Evolutionary conservation across 2,113 vertebrate species (phyloP).

Genomic region (Amphiprion percula): DNA sequence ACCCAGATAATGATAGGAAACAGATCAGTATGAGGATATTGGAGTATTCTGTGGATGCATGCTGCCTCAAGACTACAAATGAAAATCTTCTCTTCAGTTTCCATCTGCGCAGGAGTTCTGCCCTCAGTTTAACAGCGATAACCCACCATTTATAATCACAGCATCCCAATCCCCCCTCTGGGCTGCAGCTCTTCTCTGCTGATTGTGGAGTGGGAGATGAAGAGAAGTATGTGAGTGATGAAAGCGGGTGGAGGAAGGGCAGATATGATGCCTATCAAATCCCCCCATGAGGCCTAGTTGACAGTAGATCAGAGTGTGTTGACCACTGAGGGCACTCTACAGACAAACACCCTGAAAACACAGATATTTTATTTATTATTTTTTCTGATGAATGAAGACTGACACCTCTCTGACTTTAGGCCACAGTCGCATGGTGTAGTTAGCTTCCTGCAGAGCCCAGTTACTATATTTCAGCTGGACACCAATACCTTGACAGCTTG

Average conservation of each 20-base stretch:
- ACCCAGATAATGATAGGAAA: constrained; percentile 75
- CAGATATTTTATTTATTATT: not conserved
- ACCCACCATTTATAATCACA: constrained; percentile 8
- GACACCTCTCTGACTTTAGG: not conserved
- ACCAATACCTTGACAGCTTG: constrained; percentile 5
- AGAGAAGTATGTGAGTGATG: constrained; percentile 33
- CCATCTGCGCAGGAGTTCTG: not conserved
- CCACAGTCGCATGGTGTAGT: constrained; percentile 17
- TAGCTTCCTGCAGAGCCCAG: not conserved
- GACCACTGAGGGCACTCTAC: too few relatives aligned
- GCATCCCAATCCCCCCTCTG: not conserved
- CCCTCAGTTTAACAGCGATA: not conserved
- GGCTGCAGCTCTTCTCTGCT: not conserved
- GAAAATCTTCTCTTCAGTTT: not conserved
- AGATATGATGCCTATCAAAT: constrained; percentile 33
- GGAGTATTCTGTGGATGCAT: constrained; percentile 8
- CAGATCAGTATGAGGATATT: constrained; percentile 36
- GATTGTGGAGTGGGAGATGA: constrained; percentile 25
- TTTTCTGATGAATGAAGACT: not conserved
- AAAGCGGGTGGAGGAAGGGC: constrained; percentile 50
- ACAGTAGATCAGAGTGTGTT: constrained; percentile 3
- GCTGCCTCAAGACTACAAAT: not conserved
- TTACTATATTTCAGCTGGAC: constrained; percentile 11
- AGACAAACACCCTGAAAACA: constrained; percentile 10
- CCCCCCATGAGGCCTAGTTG: constrained; percentile 6